Conservation (phyloP, 2,888 invertebrate genomes). For the Ophioninae sp. region DNA sequence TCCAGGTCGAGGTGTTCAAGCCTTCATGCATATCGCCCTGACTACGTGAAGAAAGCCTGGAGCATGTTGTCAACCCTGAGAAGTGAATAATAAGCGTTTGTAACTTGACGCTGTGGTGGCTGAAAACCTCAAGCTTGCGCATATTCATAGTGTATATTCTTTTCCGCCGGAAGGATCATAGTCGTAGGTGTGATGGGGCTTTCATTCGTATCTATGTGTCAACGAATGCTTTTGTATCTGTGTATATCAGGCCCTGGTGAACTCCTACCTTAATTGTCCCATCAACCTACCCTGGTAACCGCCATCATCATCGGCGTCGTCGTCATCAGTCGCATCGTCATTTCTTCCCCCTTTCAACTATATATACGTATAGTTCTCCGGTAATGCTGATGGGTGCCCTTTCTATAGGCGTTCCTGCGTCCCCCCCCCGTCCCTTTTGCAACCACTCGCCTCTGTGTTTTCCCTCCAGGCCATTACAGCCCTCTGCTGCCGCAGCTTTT, state of each 20-base stretch:
- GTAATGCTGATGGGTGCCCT: conserved; percentile 68
- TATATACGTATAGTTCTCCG: conserved; percentile 60
- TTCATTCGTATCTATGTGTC: conserved; percentile 25
- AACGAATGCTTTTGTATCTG: conserved; percentile 28
- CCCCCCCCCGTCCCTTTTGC: conserved; percentile 16
- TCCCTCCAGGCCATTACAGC: conserved; percentile 67
- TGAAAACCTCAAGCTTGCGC: conserved; percentile 42
- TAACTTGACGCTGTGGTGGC: conserved; percentile 21
- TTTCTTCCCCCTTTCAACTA: conserved; percentile 46
- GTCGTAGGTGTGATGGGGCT: conserved; percentile 32
- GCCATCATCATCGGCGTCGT: conserved; percentile 41
- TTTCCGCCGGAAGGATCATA: conserved; percentile 18
- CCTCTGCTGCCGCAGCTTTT: conserved; percentile 60
- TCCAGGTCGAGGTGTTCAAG: conserved; percentile 38
- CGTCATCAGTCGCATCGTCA: conserved; percentile 42
- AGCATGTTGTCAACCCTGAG: conserved; percentile 36
- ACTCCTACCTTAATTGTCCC: conserved; percentile 63
- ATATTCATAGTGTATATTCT: conserved; percentile 40
- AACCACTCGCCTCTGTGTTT: conserved; percentile 58
- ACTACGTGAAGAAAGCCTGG: conserved; percentile 20
- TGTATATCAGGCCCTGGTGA: conserved; percentile 39
- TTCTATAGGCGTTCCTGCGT: conserved; percentile 60
- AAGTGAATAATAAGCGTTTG: conserved; percentile 49
- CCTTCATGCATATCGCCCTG: conserved; percentile 5
- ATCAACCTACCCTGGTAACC: conserved; percentile 61